A percentile compares a stretch with the other conserved stretches of the same genome.
phyloP scores from a whole-genome alignment of 2,113 vertebrate species.

The Engraulis encrasicolus region DNA sequence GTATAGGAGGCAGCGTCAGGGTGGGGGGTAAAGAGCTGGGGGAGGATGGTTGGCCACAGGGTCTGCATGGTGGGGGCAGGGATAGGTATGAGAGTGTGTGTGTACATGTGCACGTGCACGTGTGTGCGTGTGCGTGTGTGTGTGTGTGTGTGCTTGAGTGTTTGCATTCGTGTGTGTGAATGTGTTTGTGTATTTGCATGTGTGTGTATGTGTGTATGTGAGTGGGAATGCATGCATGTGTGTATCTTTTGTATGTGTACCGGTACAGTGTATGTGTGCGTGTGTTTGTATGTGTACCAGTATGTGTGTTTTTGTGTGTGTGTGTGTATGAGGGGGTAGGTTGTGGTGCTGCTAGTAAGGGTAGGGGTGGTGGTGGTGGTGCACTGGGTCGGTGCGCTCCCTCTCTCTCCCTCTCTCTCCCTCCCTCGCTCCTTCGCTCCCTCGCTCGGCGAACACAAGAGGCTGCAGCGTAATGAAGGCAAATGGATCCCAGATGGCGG shows the following conservation, averaged over 20 bases:
- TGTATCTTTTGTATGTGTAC: too few species aligned
- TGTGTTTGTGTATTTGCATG: not conserved
- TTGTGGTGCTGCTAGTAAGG: too few species aligned
- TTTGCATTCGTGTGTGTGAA: too few species aligned
- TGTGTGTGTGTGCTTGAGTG: not conserved
- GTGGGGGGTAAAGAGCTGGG: not conserved
- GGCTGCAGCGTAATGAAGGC: slow-evolving; percentile 77
- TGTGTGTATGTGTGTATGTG: too few species aligned
- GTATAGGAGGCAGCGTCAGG: not conserved
- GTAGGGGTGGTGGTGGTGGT: slow-evolving; percentile 54
- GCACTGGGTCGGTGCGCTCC: slow-evolving; percentile 41
- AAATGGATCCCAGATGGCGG: slow-evolving; percentile 80
- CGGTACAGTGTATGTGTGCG: too few species aligned
- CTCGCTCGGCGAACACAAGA: slow-evolving; percentile 71
- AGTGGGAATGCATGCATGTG: too few species aligned
- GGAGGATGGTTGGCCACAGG: not conserved
- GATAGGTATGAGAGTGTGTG: slow-evolving; percentile 46
- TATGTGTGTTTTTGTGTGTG: not conserved
- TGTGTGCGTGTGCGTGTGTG: too few species aligned
- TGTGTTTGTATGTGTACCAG: too few species aligned
- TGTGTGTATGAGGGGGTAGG: too few species aligned
- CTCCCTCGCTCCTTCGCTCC: slow-evolving; percentile 67
- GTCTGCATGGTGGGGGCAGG: slow-evolving; percentile 13
- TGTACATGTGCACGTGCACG: too few species aligned
- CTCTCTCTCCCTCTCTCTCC: slow-evolving; percentile 60